A percentile compares a stretch with the other conserved stretches of the same genome.
These are phyloP conservation scores for Myotis myotis DNA, from an alignment of 2,797 vertebrate species.

Conservation along the genomic window DNA sequence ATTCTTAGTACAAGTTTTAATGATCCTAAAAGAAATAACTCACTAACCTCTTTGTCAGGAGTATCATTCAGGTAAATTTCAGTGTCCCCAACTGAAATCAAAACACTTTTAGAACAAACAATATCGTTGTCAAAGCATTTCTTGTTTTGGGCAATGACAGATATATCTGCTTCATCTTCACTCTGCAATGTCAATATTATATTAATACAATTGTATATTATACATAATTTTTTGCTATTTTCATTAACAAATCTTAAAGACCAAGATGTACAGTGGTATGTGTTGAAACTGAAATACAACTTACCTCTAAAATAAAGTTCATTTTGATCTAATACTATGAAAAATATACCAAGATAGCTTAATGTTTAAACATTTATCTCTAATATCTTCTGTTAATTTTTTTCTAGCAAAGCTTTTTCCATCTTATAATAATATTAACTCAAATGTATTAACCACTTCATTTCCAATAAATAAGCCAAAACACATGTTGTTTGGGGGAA, in stretches of 20 bases:
- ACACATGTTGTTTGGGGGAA: neutral
- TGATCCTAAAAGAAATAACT: conserved; percentile 54
- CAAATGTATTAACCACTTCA: neutral
- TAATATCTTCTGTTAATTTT: neutral
- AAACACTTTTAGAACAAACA: conserved; percentile 96
- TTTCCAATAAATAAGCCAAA: neutral
- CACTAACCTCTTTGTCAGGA: conserved; percentile 93
- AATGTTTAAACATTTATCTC: neutral
- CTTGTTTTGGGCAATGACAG: conserved; percentile 96
- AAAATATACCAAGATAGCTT: neutral
- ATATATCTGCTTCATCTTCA: conserved; percentile 91
- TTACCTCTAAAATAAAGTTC: conserved; percentile 31
- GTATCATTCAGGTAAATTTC: conserved; percentile 96
- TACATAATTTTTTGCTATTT: neutral
- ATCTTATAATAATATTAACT: conserved; percentile 9
- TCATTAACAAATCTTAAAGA: conserved; percentile 25
- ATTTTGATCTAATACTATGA: neutral
- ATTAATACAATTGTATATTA: conserved; percentile 36
- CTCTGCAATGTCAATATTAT: conserved; percentile 86
- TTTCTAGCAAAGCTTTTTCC: neutral
- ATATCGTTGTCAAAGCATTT: conserved; percentile 99
- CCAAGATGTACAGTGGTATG: neutral
- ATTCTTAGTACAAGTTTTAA: conserved; percentile 43
- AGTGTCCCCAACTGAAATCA: conserved; percentile 93
- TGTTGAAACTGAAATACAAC: neutral